Evolutionary conservation across 2,888 invertebrate genomes (phyloP), one percentile per base, ranked within the genome.

Genomic region (Pandemis cinnamomeana): DNA sequence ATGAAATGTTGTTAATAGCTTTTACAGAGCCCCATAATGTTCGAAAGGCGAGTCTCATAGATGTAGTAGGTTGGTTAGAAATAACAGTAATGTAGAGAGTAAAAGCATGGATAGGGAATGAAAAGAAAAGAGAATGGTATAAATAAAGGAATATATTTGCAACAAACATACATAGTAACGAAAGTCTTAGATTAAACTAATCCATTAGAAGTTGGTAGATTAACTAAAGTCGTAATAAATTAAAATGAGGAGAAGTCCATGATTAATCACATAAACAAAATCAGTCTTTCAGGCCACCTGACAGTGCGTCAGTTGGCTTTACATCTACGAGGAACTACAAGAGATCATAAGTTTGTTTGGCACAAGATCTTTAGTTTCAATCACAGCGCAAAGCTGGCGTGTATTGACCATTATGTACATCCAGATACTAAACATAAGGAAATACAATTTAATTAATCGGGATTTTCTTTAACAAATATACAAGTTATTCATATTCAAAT

Each of bases 101-200:
- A 84, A 88, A 92, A 93, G 93, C 92, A 91, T 91, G 90, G 90
- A 90, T 78, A 89, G 84, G 93, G 92, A 91, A 91, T 93, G 93
- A 92, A 88, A 94, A 93, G 93, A 93, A 93, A 94, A 92, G 93
- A 91, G 86, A 90, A 88, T 90, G 89, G 86, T 92, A 90, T 90
- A 92, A 93, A 93, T 92, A 93, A 93, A 93, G 91, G 89, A 92
- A 88, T 93, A 93, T 93, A 94, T 93, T 94, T 93, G 94, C 92
- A 93, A 93, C 93, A 92, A 92, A 93, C 93, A 93, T 77, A 79
- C 93, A 91, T 89, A 89, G 83, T 92, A 92, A 93, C 93, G 91
- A 91, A 86, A 89, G 85, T 89, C 87, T 92, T 89, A 92, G 87
- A 89, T 88, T 83, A 87, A 88, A 82, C 83, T 76, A 78, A 82